A percentile compares a stretch with the other conserved stretches of the same genome.
Evolutionary conservation across 2,797 vertebrate genomes (phyloP).

Genomic region (Danionella dracula): DNA sequence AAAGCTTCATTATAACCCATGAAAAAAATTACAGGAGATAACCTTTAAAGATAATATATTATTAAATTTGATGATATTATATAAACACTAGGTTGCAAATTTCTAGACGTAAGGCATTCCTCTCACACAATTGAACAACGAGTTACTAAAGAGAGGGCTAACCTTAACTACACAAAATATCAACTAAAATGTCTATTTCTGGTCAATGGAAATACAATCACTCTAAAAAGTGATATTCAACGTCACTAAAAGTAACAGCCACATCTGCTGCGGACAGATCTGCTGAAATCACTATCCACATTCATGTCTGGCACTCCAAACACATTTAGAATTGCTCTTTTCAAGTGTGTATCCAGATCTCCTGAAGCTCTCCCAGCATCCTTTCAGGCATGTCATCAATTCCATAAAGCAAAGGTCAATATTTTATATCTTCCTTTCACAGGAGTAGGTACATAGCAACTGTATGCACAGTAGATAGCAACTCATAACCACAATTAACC

Average conservation of each 20-base stretch:
- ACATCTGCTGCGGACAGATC: constrained; percentile 34
- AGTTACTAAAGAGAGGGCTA: neutral
- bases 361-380: constrained; percentile 41
- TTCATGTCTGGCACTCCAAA: neutral
- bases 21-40: too few relatives aligned
- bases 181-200: too few relatives aligned
- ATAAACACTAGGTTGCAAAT: neutral
- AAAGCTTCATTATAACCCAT: neutral
- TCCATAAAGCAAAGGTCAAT: neutral
- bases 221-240: too few relatives aligned
- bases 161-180: neutral
- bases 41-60: too few relatives aligned
- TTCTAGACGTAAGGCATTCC: too few relatives aligned
- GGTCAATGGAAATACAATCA: too few relatives aligned
- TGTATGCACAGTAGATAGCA: too few relatives aligned
- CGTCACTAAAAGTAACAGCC: constrained; percentile 40
- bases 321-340: constrained; percentile 7
- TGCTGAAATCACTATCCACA: constrained; percentile 48
- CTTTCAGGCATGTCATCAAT: constrained; percentile 26
- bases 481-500: too few relatives aligned
- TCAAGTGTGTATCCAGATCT: constrained; percentile 16
- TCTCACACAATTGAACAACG: neutral
- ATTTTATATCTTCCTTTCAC: too few relatives aligned
- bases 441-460: too few relatives aligned
- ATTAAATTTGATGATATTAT: neutral